These are phyloP conservation scores for Anthopleura sola DNA, from an alignment of 64 coral and sea anemone genomes.

Conservation along the genomic window DNA sequence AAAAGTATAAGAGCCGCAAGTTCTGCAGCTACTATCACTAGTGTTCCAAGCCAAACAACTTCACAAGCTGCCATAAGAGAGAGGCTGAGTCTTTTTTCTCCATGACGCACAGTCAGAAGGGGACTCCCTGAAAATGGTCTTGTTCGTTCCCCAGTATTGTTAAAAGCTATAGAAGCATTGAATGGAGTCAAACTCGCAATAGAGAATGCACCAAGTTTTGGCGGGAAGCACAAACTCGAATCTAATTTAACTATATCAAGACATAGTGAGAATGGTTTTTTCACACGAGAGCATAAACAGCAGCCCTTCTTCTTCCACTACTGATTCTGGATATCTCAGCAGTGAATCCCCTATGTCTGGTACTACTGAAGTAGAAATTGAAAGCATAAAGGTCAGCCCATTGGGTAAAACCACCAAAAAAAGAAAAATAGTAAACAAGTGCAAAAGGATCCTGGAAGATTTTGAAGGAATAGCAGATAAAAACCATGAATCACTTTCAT, in stretches of 20 bases:
- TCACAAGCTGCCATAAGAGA: constrained; percentile 9
- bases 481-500: background rate
- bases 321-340: no score
- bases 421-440: background rate
- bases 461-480: background rate
- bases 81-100: constrained; percentile 8
- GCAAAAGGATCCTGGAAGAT: background rate
- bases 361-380: background rate
- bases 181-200: no score
- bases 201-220: no score
- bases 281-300: background rate
- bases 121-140: no score
- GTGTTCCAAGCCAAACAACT: background rate
- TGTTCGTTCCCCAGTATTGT: no score
- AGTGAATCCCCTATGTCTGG: no score
- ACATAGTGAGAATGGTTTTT: background rate
- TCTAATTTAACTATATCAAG: background rate
- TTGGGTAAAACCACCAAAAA: background rate
- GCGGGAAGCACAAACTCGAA: background rate
- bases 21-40: background rate
- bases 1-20: background rate
- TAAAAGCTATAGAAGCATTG: no score
- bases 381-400: background rate
- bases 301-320: background rate
- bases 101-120: background rate